Conservation (phyloP, 2,113 vertebrate genomes). For the Corythornis cristatus region DNA sequence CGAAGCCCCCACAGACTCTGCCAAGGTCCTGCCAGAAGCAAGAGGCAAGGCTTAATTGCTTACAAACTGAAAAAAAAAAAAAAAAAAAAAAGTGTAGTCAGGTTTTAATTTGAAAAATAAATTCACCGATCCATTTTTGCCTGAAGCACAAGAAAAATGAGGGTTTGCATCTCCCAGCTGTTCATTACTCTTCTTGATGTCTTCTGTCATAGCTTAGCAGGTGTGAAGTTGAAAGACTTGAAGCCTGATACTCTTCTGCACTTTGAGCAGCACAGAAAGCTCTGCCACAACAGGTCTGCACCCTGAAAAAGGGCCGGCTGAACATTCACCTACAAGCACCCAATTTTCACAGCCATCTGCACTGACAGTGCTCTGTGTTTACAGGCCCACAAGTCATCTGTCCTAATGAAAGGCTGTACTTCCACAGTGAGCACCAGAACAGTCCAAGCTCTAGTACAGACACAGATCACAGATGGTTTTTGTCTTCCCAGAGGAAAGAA, state of each 20-base stretch:
- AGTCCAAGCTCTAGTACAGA: background rate
- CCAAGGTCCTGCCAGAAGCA: background rate
- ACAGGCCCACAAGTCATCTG: rapidly evolving
- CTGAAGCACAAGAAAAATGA: background rate
- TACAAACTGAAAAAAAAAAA: background rate
- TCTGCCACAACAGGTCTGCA: background rate
- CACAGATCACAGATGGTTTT: rapidly evolving
- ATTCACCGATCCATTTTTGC: background rate
- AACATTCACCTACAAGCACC: background rate
- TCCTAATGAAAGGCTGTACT: background rate
- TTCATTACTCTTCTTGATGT: background rate
- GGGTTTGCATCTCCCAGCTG: background rate
- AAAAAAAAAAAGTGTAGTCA: background rate
- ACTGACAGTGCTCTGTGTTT: background rate
- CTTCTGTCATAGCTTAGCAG: background rate
- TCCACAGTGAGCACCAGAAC: rapidly evolving
- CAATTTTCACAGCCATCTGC: background rate
- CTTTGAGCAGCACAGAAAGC: background rate
- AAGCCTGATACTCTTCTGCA: background rate
- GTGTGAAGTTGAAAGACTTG: background rate
- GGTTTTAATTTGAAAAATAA: background rate
- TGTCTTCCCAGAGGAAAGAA: background rate
- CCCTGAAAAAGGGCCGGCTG: background rate
- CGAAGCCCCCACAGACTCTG: background rate
- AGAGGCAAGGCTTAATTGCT: background rate